A percentile compares a stretch with the other conserved stretches of the same genome.
Evolutionary conservation across 2,797 vertebrate genomes (phyloP).

Genomic region (Loris lydekkerianus): DNA sequence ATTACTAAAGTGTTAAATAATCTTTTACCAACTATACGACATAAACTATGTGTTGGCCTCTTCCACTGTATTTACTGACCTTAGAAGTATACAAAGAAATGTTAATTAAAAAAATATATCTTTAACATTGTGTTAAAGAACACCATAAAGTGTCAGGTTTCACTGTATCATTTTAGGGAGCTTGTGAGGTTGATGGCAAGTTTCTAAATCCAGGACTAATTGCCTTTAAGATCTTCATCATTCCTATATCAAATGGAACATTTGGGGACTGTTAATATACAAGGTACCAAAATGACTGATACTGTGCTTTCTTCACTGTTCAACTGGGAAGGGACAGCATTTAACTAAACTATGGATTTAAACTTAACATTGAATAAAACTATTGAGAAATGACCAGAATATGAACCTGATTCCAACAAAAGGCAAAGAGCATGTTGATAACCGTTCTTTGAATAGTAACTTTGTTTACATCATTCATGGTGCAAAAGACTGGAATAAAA

Average conservation of each 20-base stretch:
- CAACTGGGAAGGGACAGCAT: background rate
- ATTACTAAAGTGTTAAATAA: background rate
- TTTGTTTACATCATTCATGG: background rate
- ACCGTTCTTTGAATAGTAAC: conserved; percentile 23
- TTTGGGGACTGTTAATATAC: background rate
- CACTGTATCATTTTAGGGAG: background rate
- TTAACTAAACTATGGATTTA: conserved; percentile 21
- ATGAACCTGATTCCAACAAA: background rate
- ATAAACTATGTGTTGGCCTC: background rate
- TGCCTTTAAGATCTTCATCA: background rate
- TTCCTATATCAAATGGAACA: too few species aligned
- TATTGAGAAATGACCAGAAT: background rate
- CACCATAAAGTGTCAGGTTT: background rate
- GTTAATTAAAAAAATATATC: background rate
- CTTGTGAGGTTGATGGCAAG: background rate
- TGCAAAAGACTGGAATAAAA: background rate
- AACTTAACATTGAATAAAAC: background rate
- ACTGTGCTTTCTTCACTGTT: background rate
- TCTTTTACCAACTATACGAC: background rate
- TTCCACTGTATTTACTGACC: background rate
- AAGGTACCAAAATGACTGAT: background rate
- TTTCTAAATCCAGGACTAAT: background rate
- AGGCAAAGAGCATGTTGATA: background rate
- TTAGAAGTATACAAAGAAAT: background rate
- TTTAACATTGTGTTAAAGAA: background rate